Percentiles rank a stretch among this genome's conserved stretches.
These are phyloP conservation scores for Dastarcus helophoroides DNA, from an alignment of 2,888 invertebrate genomes.

Conservation along the genomic window DNA sequence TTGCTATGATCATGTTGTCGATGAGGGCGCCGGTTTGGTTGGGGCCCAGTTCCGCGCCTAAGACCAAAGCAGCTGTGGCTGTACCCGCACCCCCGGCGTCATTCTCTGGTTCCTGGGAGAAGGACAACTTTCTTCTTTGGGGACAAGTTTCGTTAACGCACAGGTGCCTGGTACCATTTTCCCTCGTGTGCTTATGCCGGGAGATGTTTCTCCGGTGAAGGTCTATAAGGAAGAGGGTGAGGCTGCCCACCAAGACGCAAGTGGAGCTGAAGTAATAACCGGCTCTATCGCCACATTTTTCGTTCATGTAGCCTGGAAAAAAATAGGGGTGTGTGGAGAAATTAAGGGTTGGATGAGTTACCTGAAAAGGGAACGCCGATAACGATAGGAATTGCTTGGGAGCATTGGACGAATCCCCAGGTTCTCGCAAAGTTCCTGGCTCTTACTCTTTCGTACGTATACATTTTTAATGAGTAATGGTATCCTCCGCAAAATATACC, in stretches of 20 bases:
- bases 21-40: slow-evolving; percentile 36
- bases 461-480: slow-evolving; percentile 81
- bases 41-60: slow-evolving; percentile 40
- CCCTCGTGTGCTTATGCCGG: slow-evolving; percentile 54
- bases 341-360: slow-evolving; percentile 29
- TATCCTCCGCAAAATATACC: slow-evolving; percentile 82
- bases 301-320: slow-evolving; percentile 67
- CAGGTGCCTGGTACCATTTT: slow-evolving; percentile 45
- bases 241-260: slow-evolving; percentile 63
- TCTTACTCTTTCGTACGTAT: slow-evolving; percentile 75
- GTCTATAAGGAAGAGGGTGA: slow-evolving; percentile 71
- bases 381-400: slow-evolving; percentile 74
- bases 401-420: slow-evolving; percentile 82
- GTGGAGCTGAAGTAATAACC: slow-evolving; percentile 78
- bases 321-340: no score
- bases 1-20: slow-evolving; percentile 37
- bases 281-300: slow-evolving; percentile 61
- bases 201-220: slow-evolving; percentile 61
- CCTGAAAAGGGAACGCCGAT: slow-evolving; percentile 76
- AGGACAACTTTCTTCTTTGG: slow-evolving; percentile 44
- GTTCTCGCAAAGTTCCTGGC: slow-evolving; percentile 78
- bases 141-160: slow-evolving; percentile 47
- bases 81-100: slow-evolving; percentile 39
- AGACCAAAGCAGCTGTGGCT: slow-evolving; percentile 39
- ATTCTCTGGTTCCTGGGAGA: slow-evolving; percentile 48